Base-by-base conservation (phyloP, 1,140 invertebrate species). In the Drosophila sucinea region DNA sequence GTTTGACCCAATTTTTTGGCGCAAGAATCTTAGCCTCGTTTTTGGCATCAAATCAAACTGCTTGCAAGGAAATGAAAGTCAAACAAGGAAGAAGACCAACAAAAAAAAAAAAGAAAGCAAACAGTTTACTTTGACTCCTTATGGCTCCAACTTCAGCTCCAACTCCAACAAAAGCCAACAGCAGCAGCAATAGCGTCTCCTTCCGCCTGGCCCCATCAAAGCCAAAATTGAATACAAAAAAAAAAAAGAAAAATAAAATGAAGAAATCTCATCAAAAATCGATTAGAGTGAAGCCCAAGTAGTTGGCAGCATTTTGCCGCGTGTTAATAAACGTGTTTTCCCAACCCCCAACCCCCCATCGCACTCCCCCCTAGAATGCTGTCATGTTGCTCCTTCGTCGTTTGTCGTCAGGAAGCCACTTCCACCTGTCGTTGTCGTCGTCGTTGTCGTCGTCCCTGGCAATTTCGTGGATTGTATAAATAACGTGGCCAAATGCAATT, bases 141-240 rank as follows among this genome's bases (percentile, higher is more conserved):
- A 30, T 30, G 30, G 30, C 33, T 35, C 4, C 38, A 3, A 54
- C 58, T 47, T 70, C 38, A 25, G 27, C 44, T 25, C 25, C 44
- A 51, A 32, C 58, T 64, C 17, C 27, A 63, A 41, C 47, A 44
- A 40, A 38, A 40, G 29, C 27, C 10, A 5, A 27, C 35, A 38
- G 10, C 35, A 38, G 35, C 35, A 7, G 17, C 47, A 44, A 25
- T 27, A 33, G 17, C 47, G 25, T 17, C 11, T n/a, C 33, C 71
- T 51, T 68, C 79, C 65, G 58, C 78, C 78, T 71, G 68, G 41
- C 2, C 82, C 82, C 66, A 85, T 85, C 82, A 81, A 76, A 85
- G 78, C 82, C 82, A 70, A 85, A 85, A 85, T 86, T 85, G 82
- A 85, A 85, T 86, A 86, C 75, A 81, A 86, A 86, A 25, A 25